phyloP scores from a whole-genome alignment of 2,113 vertebrate species.

The Bettongia penicillata region DNA sequence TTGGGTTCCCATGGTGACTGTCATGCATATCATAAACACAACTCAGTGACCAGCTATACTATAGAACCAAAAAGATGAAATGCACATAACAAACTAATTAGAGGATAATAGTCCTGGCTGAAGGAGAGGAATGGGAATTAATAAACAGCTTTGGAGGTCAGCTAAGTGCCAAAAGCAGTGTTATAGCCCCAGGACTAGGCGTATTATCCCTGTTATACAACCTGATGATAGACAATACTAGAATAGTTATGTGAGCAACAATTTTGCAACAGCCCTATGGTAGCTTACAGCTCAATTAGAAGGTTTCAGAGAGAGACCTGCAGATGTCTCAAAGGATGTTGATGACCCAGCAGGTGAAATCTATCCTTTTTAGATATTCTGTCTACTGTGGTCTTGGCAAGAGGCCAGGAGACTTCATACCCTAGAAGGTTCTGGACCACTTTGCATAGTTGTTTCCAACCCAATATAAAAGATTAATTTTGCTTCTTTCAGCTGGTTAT shows the following conservation, averaged over 20 bases:
- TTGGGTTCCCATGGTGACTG: neutral
- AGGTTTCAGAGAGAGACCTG: neutral
- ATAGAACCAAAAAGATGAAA: neutral
- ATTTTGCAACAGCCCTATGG: neutral
- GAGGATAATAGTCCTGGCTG: neutral
- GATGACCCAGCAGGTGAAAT: neutral
- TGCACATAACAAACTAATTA: neutral
- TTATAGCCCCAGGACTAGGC: neutral
- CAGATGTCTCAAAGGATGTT: neutral
- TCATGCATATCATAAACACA: neutral
- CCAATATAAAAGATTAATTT: neutral
- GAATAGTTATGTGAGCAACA: neutral
- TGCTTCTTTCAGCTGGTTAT: neutral
- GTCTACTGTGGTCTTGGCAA: neutral
- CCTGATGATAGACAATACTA: neutral
- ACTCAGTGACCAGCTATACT: neutral
- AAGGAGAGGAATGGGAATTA: neutral
- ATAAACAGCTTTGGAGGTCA: neutral
- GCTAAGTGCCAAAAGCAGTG: neutral
- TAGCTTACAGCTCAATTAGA: neutral
- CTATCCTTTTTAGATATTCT: neutral
- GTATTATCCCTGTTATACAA: neutral
- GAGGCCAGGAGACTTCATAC: neutral
- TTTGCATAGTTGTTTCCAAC: neutral
- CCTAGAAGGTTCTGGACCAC: neutral